Evolutionary conservation across 2,113 vertebrate genomes (phyloP).

Genomic region (Pollachius pollachius): DNA sequence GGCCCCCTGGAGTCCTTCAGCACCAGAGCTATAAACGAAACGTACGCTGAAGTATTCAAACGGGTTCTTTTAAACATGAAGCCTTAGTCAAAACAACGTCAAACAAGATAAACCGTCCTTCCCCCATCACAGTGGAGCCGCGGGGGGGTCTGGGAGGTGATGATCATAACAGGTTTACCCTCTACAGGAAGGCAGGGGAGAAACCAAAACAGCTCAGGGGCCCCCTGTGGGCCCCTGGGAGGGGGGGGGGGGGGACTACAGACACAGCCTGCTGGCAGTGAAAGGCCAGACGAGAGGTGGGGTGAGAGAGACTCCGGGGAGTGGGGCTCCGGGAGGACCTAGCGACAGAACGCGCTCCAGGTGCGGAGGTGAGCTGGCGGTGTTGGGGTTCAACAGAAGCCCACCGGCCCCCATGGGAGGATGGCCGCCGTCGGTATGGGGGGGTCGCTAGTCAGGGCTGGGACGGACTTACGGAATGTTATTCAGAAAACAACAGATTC

Average conservation of each 20-base stretch:
- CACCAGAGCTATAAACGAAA: no score
- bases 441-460: no score
- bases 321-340: background rate
- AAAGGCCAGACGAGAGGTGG: constrained; percentile 49
- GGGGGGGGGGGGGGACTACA: constrained; percentile 13
- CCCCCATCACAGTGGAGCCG: constrained; percentile 17
- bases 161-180: constrained; percentile 40
- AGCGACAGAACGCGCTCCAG: background rate
- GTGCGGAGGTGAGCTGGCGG: background rate
- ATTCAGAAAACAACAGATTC: no score
- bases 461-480: no score
- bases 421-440: no score
- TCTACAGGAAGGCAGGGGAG: constrained; percentile 28
- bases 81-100: background rate
- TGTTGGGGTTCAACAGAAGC: no score
- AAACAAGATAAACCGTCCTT: constrained; percentile 18
- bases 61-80: constrained; percentile 20
- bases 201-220: constrained; percentile 5
- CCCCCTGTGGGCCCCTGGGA: background rate
- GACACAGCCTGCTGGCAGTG: constrained; percentile 50
- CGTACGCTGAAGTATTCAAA: background rate
- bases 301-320: constrained; percentile 17
- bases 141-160: background rate
- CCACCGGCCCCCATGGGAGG: no score
- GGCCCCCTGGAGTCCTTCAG: no score